Conservation (phyloP, 2,797 vertebrate genomes). For the Myripristis murdjan region DNA sequence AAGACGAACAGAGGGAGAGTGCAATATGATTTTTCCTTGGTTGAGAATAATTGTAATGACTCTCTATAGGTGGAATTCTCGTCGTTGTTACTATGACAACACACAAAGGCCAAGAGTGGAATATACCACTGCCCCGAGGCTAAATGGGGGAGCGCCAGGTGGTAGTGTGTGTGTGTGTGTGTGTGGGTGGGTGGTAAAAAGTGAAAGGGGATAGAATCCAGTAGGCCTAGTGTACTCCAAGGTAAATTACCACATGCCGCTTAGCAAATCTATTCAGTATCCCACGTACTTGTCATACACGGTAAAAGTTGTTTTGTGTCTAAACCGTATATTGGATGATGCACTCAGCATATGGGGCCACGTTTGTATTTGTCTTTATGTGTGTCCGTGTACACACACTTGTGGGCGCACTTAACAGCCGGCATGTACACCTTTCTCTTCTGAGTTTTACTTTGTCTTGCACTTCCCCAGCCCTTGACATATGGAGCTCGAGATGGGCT, state of each 20-base stretch:
- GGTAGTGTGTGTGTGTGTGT: conserved; percentile 40
- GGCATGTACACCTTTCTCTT: background rate
- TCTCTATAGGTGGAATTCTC: conserved; percentile 81
- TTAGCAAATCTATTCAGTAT: background rate
- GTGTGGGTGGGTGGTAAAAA: conserved; percentile 30
- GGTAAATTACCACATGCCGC: conserved; percentile 38
- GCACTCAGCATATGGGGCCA: background rate
- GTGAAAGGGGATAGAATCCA: background rate
- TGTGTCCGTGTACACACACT: background rate
- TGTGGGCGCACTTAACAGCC: background rate
- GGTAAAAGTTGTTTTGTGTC: background rate
- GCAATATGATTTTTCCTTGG: conserved; percentile 45
- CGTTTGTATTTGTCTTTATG: background rate
- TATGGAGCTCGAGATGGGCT: background rate
- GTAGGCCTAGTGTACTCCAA: conserved; percentile 7
- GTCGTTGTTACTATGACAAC: conserved; percentile 90
- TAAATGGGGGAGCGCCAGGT: conserved; percentile 69
- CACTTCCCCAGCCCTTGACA: background rate
- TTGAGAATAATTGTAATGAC: conserved; percentile 79
- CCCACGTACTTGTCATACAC: background rate
- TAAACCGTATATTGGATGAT: background rate
- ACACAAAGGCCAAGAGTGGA: conserved; percentile 78
- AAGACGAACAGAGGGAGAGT: conserved; percentile 33
- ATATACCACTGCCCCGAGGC: conserved; percentile 80
- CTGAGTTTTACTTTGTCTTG: conserved; percentile 7